Evolutionary conservation across 1,140 invertebrate species (phyloP).

Genomic region (Pseudobourletiella spinata): DNA sequence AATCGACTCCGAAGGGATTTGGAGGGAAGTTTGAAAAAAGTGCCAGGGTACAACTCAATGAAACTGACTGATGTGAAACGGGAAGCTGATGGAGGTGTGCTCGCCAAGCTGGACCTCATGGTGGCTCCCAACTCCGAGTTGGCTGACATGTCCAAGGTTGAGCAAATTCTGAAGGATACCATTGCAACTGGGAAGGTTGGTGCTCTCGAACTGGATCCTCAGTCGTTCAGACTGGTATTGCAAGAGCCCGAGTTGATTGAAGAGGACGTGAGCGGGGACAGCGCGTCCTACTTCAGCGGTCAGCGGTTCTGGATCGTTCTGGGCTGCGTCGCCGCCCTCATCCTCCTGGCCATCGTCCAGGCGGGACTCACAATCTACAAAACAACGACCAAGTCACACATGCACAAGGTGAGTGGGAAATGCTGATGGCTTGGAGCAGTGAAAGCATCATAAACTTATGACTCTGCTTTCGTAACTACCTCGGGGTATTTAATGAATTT

Average conservation of each 20-base stretch:
- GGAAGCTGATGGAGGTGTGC: slow-evolving; percentile 43
- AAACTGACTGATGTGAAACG: slow-evolving; percentile 59
- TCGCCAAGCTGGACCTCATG: slow-evolving; percentile 30
- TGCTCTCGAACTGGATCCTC: slow-evolving; percentile 59
- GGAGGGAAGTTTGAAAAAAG: slow-evolving; percentile 50
- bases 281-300: slow-evolving; percentile 16
- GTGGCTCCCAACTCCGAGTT: slow-evolving; percentile 37
- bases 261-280: slow-evolving; percentile 13
- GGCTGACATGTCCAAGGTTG: slow-evolving; percentile 43
- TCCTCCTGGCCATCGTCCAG: slow-evolving; percentile 69
- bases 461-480: too few species aligned
- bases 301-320: slow-evolving; percentile 62
- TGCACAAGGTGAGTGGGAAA: slow-evolving; percentile 51
- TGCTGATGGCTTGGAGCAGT: too few species aligned
- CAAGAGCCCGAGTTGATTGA: slow-evolving; percentile 16
- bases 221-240: slow-evolving; percentile 36
- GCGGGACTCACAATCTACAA: slow-evolving; percentile 72
- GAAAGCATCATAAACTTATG: too few species aligned
- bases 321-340: slow-evolving; percentile 65
- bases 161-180: slow-evolving; percentile 55
- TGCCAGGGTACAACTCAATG: slow-evolving; percentile 63
- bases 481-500: too few species aligned
- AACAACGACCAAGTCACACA: slow-evolving; percentile 50
- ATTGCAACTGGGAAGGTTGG: slow-evolving; percentile 62
- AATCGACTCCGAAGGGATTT: slow-evolving; percentile 57